phyloP scores from a whole-genome alignment of 1,140 invertebrate genomes.

The Drosophila hydei region DNA sequence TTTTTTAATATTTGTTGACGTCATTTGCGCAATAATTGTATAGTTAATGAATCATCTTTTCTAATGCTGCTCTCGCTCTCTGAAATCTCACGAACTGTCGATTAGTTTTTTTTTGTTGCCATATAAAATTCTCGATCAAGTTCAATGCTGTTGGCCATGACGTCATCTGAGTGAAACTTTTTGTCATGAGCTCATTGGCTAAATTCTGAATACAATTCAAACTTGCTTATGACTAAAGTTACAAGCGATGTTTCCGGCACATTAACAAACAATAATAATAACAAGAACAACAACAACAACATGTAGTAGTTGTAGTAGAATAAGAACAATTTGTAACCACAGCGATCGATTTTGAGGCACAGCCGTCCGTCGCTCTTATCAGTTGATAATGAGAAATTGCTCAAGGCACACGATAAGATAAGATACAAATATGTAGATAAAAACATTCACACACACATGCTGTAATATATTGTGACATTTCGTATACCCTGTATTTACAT shows the following conservation, averaged over 20 bases:
- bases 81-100: constrained; percentile 2
- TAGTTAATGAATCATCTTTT: neutral
- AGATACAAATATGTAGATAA: constrained; percentile 33
- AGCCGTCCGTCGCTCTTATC: constrained; percentile 31
- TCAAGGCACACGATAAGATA: constrained; percentile 44
- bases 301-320: neutral
- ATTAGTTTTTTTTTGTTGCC: constrained; percentile 2
- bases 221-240: constrained; percentile 39
- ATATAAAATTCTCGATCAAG: constrained; percentile 10
- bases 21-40: constrained; percentile 15
- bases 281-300: constrained; percentile 5
- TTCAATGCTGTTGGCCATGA: constrained; percentile 24
- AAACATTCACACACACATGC: constrained; percentile 6
- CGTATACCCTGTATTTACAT: neutral
- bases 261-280: constrained; percentile 38
- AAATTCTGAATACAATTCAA: neutral
- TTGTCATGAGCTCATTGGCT: constrained; percentile 37
- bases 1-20: constrained; percentile 35
- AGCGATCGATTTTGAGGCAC: constrained; percentile 27
- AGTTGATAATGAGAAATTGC: constrained; percentile 49
- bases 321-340: neutral
- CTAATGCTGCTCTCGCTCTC: neutral
- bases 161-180: constrained; percentile 12
- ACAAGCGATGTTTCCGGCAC: constrained; percentile 45
- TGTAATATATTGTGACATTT: too few species aligned